phyloP scores from a whole-genome alignment of 2,113 vertebrate genomes.

The Agelaius tricolor region DNA sequence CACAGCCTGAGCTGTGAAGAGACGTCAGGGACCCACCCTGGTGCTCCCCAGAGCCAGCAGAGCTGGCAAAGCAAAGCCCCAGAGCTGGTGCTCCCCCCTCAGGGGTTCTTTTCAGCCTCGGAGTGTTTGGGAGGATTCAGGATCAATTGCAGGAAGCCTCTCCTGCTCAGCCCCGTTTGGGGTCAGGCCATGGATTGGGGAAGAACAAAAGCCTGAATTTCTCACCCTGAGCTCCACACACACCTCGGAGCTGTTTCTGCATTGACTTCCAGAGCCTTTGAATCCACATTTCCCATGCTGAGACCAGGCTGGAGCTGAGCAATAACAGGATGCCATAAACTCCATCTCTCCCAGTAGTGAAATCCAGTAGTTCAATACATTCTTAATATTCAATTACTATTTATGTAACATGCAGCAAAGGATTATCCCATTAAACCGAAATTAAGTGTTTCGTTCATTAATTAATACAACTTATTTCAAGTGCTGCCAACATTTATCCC shows the following conservation, averaged over 20 bases:
- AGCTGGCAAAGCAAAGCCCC: neutral
- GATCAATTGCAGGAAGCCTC: neutral
- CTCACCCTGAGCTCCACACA: neutral
- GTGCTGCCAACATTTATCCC: constrained; percentile 64
- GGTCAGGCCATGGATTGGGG: neutral
- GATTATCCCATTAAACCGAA: constrained; percentile 71
- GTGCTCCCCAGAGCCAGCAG: neutral
- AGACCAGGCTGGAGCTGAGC: neutral
- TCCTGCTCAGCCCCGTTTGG: neutral
- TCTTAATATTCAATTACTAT: constrained; percentile 72
- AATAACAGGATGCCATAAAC: neutral
- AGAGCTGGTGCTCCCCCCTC: fast-evolving
- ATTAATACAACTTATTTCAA: constrained; percentile 71
- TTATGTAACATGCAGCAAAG: constrained; percentile 60
- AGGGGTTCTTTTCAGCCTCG: fast-evolving
- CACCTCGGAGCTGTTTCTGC: neutral
- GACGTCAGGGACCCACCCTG: neutral
- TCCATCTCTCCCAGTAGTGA: constrained; percentile 6
- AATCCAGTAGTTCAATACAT: constrained; percentile 16
- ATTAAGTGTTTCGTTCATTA: constrained; percentile 68
- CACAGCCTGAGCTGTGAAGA: neutral
- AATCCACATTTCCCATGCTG: neutral
- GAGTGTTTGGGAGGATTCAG: neutral
- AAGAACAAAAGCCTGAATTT: neutral
- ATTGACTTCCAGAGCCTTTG: neutral